These are phyloP conservation scores for Cheirogaleus medius DNA, from an alignment of 2,113 vertebrate genomes.

Conservation along the genomic window DNA sequence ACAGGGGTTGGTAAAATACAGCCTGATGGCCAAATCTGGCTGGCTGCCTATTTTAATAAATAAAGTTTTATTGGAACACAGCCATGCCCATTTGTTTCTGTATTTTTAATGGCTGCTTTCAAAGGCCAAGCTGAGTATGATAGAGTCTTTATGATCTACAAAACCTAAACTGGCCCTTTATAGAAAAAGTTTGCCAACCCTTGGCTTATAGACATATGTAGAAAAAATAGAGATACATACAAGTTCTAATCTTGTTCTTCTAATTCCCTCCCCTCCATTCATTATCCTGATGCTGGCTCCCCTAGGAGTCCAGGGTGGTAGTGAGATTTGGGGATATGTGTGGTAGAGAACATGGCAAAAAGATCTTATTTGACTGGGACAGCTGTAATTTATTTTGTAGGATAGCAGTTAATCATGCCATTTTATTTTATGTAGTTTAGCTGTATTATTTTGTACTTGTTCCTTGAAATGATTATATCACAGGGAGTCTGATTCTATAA, in stretches of 20 bases:
- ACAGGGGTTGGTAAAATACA: neutral
- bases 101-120: neutral
- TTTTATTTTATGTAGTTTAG: neutral
- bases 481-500: neutral
- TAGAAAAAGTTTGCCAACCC: neutral
- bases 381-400: neutral
- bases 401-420: neutral
- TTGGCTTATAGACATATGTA: neutral
- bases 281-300: neutral
- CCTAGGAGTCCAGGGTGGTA: neutral
- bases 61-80: neutral
- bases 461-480: neutral
- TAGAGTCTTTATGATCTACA: neutral
- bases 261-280: neutral
- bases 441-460: conserved; percentile 6
- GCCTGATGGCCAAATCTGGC: neutral
- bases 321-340: rapidly evolving
- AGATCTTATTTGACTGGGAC: neutral
- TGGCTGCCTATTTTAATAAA: neutral
- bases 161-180: neutral
- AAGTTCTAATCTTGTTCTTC: neutral
- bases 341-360: neutral
- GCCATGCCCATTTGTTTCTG: neutral
- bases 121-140: neutral
- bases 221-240: neutral